Evolutionary conservation across 2,113 vertebrate species (phyloP).

Genomic region (Pygoscelis adeliae): DNA sequence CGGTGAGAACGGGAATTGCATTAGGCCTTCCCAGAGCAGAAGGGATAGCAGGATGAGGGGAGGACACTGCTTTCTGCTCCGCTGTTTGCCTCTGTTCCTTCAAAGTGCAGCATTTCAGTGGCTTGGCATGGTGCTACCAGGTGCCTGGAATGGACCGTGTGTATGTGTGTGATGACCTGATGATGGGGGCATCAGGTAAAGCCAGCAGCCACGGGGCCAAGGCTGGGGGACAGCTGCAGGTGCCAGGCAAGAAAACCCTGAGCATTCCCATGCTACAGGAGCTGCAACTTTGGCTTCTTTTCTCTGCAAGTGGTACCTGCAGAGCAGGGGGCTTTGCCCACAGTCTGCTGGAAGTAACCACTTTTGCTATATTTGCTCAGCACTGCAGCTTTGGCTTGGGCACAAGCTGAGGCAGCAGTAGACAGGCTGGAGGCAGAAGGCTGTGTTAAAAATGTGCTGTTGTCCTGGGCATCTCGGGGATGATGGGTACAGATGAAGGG

Average conservation of each 20-base stretch:
- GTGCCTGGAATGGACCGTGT: fast-evolving
- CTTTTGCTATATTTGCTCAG: not conserved
- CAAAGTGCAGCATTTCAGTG: not conserved
- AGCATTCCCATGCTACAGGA: not conserved
- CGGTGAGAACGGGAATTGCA: not conserved
- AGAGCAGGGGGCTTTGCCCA: not conserved
- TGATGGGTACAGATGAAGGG: not conserved
- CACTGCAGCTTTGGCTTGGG: not conserved
- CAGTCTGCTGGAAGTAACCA: not conserved
- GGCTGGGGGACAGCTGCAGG: not conserved
- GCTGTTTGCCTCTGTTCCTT: not conserved
- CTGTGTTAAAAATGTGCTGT: not conserved
- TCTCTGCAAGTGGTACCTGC: not conserved
- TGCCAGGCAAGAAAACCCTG: not conserved
- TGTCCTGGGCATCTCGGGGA: not conserved
- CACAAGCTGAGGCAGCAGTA: not conserved
- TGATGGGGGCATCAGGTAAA: not conserved
- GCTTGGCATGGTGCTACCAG: not conserved
- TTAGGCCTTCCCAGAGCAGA: not conserved
- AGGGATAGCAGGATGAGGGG: not conserved
- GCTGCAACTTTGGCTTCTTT: not conserved
- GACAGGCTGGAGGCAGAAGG: not conserved
- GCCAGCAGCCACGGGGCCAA: not conserved
- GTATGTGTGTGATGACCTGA: not conserved
- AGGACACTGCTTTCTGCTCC: not conserved